These are phyloP conservation scores for Actias luna DNA, from an alignment of 2,888 invertebrate species.

Conservation along the genomic window DNA sequence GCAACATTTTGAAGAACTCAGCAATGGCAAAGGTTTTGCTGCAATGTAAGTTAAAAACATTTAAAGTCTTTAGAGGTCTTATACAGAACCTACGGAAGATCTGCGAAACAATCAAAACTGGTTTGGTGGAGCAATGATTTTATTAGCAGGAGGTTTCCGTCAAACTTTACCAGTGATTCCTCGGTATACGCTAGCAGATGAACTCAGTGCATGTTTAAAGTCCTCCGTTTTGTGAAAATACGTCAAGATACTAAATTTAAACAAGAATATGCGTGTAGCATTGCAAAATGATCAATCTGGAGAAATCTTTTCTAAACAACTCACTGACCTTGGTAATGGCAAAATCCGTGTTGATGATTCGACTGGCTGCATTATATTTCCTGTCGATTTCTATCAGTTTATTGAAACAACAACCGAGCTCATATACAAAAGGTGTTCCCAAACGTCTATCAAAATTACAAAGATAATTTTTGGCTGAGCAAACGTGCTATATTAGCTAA, in stretches of 20 bases:
- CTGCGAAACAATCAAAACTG: not conserved
- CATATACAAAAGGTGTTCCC: slow-evolving; percentile 21
- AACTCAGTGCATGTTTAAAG: not conserved
- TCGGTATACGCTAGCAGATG: not conserved
- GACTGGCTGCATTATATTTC: too few relatives aligned
- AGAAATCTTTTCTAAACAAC: too few relatives aligned
- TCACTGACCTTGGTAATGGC: too few relatives aligned
- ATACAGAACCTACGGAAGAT: not conserved
- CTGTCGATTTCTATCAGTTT: too few relatives aligned
- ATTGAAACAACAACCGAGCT: too few relatives aligned
- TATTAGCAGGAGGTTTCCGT: not conserved
- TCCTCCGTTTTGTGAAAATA: too few relatives aligned
- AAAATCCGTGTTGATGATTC: too few relatives aligned
- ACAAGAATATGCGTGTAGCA: too few relatives aligned
- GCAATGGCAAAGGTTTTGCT: not conserved
- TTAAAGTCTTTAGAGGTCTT: not conserved
- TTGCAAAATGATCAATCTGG: too few relatives aligned
- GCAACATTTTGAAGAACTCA: slow-evolving; percentile 8
- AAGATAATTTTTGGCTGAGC: slow-evolving; percentile 29
- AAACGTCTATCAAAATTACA: slow-evolving; percentile 21
- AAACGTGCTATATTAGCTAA: slow-evolving; percentile 29
- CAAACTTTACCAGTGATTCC: slow-evolving; percentile 8
- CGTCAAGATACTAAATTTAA: too few relatives aligned
- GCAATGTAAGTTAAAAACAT: not conserved
- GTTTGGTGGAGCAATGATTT: not conserved